Conservation (phyloP, 2,888 invertebrate species). For the Spodoptera picta region DNA sequence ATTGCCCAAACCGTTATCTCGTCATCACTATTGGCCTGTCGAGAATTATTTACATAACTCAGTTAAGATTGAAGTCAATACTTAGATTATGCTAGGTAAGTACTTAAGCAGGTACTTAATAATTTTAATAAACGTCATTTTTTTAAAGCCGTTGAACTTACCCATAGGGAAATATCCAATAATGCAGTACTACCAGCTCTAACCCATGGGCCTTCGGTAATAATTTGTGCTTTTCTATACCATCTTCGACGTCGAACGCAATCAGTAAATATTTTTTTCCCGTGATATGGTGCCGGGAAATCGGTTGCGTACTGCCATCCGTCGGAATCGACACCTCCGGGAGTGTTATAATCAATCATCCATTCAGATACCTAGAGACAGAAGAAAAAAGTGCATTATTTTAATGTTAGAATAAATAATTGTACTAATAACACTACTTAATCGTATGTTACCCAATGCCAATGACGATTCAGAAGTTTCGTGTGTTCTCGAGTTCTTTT, state of each 20-base stretch:
- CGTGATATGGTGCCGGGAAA: constrained; percentile 96
- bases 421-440: too few species aligned
- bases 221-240: constrained; percentile 94
- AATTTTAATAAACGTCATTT: too few species aligned
- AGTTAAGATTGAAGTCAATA: too few species aligned
- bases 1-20: constrained; percentile 94
- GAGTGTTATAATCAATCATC: constrained; percentile 96
- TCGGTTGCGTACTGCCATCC: constrained; percentile 99
- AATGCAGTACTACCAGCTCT: constrained; percentile 96
- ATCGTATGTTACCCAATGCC: constrained; percentile 93
- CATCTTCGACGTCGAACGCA: constrained; percentile 95
- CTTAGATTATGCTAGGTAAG: too few species aligned
- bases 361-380: constrained; percentile 93
- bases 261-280: constrained; percentile 95
- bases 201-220: constrained; percentile 96
- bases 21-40: constrained; percentile 72
- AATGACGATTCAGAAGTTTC: constrained; percentile 94
- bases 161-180: constrained; percentile 93
- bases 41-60: neutral
- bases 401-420: too few species aligned
- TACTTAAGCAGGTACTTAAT: too few species aligned
- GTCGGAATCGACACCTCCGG: constrained; percentile 96
- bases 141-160: constrained; percentile 64
- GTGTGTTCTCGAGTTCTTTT: constrained; percentile 95
- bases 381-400: neutral